Conservation (phyloP, 2,113 vertebrate genomes). For the Passerina amoena region DNA sequence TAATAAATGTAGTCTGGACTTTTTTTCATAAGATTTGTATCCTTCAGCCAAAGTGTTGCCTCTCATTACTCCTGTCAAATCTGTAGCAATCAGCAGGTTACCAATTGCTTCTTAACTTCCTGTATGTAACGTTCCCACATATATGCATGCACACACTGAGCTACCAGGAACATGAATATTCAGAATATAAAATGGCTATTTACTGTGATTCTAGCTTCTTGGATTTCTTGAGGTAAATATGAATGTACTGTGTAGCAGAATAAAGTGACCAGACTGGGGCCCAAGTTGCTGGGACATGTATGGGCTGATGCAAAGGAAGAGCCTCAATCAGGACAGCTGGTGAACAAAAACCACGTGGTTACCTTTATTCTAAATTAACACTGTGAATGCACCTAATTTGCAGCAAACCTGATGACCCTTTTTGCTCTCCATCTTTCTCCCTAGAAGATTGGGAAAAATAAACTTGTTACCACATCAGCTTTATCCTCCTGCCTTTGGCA, state of each 20-base stretch:
- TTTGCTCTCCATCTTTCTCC: neutral
- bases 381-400: neutral
- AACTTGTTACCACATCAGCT: slow-evolving; percentile 32
- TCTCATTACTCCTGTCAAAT: neutral
- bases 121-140: accelerated
- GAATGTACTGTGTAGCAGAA: neutral
- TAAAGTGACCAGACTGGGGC: neutral
- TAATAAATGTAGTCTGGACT: neutral
- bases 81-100: neutral
- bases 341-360: neutral
- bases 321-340: neutral
- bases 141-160: neutral
- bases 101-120: neutral
- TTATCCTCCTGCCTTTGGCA: slow-evolving; percentile 44
- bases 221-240: neutral
- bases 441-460: slow-evolving; percentile 10
- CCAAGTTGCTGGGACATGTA: neutral
- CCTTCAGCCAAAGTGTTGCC: neutral
- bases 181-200: neutral
- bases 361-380: neutral
- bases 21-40: neutral
- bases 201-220: neutral
- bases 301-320: neutral
- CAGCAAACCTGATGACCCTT: neutral
- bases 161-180: neutral